Percentiles rank a stretch among this genome's conserved stretches.
phyloP scores from a whole-genome alignment of 2,797 vertebrate genomes.

The Erithacus rubecula region DNA sequence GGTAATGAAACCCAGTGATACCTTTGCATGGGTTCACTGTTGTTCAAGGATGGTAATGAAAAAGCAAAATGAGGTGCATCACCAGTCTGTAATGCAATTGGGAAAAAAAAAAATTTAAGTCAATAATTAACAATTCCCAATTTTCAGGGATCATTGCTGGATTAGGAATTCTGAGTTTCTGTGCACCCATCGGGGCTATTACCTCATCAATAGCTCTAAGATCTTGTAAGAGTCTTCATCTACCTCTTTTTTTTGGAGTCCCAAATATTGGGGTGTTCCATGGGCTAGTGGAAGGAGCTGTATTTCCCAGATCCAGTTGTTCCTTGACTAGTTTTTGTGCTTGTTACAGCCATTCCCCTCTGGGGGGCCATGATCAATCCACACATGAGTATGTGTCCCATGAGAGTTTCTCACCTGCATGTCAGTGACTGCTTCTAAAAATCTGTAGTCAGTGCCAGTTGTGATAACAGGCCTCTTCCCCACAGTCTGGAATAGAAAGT shows the following conservation, averaged over 20 bases:
- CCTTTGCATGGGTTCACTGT: not conserved
- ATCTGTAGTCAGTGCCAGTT: not conserved
- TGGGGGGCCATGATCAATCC: not conserved
- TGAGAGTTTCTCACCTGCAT: fast-evolving
- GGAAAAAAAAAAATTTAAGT: not conserved
- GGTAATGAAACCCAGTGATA: not conserved
- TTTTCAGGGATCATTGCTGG: not conserved
- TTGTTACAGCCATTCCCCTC: not conserved
- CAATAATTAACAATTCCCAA: not conserved
- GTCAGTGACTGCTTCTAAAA: not conserved
- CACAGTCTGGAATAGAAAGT: not conserved
- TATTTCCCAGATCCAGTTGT: not conserved
- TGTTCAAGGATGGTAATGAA: not conserved
- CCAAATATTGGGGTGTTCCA: not conserved
- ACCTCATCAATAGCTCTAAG: too few relatives aligned
- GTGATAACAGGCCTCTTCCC: not conserved
- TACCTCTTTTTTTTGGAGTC: not conserved
- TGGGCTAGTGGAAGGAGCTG: too few relatives aligned
- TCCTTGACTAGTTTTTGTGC: not conserved
- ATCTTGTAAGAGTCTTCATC: not conserved
- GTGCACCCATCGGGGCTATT: fast-evolving
- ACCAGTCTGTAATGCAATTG: not conserved
- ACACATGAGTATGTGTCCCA: not conserved
- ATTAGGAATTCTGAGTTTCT: not conserved
- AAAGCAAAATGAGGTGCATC: not conserved